Evolutionary conservation across 2,888 invertebrate species (phyloP), one percentile per base, ranked within the genome.

Genomic region (Eupeodes latifasciatus): DNA sequence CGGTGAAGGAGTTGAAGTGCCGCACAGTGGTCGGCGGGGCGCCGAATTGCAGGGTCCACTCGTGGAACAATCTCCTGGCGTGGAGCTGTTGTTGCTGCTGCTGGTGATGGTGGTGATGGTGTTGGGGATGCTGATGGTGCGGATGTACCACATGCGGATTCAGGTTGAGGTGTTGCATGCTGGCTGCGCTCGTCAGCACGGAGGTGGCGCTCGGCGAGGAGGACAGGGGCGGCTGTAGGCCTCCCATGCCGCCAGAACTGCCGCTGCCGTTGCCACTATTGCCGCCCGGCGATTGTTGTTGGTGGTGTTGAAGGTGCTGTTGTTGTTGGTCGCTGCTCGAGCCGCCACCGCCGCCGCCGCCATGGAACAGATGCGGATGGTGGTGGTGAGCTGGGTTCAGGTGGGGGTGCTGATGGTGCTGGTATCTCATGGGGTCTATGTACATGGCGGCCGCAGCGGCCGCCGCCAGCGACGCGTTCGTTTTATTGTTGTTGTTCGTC

Each of bases 361-460:
- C 92, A 90, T 93, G 92, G 91, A 93, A 93, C 79, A 93, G 90
- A 89, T 93, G 93, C 90, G 93, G 93, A 90, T 93, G 93, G 90
- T 93, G 93, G 82, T 92, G 92, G 87, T 93, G 81, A 79, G 85
- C 72, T 57, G 90, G 81, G 82, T 88, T 86, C 85, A 89, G 93
- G 91, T 93, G 93, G 85, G 92, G 91, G 86, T 93, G 93, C 72
- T 93, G 93, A 59, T 93, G 93, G 80, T 93, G 93, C 76, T 93
- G 93, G 85, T 93, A 93, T 89, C 93, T 92, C 92, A 93, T 93
- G 69, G 93, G 93, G 91, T 93, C 93, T 91, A 93, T 94, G 90
- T 93, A 93, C 93, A 94, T 93, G 64, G 93, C 93, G 81, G 93
- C 94, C 89, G 94, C 93, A 90, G 94, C 94, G 90, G 93, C 93